Base-by-base conservation (phyloP, 2,797 vertebrate species). In the Octomys mimax region DNA sequence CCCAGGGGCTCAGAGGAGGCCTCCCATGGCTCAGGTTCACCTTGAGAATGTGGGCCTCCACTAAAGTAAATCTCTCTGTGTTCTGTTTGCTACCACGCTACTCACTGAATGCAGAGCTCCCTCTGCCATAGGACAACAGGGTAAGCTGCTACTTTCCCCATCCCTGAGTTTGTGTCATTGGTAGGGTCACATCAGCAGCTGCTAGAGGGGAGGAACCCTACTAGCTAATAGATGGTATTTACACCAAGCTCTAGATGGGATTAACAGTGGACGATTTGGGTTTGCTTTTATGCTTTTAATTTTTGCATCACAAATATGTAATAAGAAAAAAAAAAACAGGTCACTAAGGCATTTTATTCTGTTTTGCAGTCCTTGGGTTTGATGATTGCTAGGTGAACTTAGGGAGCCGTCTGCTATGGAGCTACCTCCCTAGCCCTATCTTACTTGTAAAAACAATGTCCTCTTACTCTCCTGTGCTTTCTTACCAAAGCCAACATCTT, bases 241-340 rank as follows among this genome's bases (percentile, higher is more conserved):
- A 11, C 71, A 13, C 18, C 33, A 82, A 91, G 22, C 70, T 83
- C 57, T 46, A 36, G 24, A 82, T 62, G 66, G 11, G 11, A 85
- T 42, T 82, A 33, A 62, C 73, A 33, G 5, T 22, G 19, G 89
- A 26, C 59, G 57, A 61, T 61, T 57, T 59, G 36, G 19, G 42
- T 22, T 46, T 82, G 39, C 39, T 94, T 80, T 19, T 31, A n/a
- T 64, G 52, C 75, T 94, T 93, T 88, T 42, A 39, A 59, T n/a
- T n/a, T 93, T 86, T 92, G 22, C 33, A 18, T n/a, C 57, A 71
- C 31, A 79, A 88, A 87, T 13, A 71, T 14, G 5, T 68, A 66
- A 70, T 87, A 73, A 12, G 22, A 54, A 68, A 84, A 61, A 24
- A 79, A 77, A 78, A 0, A 36, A 28, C 9, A 33, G 31, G 62